Conservation (phyloP, 1,140 invertebrate species). For the Cotesia glomerata region DNA sequence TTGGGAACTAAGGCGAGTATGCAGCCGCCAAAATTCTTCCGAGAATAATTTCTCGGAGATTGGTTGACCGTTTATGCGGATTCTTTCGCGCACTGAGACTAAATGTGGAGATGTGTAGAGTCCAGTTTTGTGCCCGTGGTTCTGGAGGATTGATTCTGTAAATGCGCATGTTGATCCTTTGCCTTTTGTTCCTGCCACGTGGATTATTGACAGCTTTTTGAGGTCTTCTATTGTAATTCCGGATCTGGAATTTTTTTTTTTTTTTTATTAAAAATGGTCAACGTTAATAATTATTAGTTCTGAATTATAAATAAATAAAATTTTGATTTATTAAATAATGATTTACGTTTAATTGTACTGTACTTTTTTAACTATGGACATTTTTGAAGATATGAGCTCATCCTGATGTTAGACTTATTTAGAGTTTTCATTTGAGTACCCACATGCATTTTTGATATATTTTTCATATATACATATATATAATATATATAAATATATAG, state of each 20-base stretch:
- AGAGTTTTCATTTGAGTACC: no score
- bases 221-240: constrained; percentile 72
- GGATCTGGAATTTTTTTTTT: constrained; percentile 54
- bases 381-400: no score
- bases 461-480: no score
- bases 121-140: constrained; percentile 88
- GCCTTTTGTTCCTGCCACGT: constrained; percentile 96
- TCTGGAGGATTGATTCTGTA: constrained; percentile 85
- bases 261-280: not conserved
- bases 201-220: constrained; percentile 82
- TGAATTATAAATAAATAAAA: no score
- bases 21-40: constrained; percentile 84
- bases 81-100: constrained; percentile 89
- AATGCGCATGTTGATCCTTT: constrained; percentile 95
- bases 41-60: constrained; percentile 79
- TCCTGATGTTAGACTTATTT: no score
- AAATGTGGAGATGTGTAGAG: constrained; percentile 97
- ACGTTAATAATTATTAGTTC: no score
- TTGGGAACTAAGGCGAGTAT: constrained; percentile 66
- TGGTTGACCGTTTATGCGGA: constrained; percentile 85
- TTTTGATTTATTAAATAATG: no score
- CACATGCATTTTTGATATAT: no score
- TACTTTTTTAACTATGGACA: no score
- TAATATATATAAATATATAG: no score
- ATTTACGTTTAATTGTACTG: no score